phyloP scores from a whole-genome alignment of 2,888 invertebrate genomes.

The Limnephilus rhombicus region DNA sequence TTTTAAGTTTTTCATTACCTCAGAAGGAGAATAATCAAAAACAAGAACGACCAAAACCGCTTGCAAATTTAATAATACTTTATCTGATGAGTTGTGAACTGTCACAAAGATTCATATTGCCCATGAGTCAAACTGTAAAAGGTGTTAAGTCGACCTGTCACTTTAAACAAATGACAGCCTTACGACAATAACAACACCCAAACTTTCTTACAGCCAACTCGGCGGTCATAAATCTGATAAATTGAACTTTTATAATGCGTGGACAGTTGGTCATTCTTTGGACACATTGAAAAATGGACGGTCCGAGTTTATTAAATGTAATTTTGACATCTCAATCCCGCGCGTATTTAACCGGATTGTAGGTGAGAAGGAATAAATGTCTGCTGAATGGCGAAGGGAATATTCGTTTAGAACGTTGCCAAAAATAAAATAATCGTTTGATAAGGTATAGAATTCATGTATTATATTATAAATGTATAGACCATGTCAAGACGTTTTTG shows the following conservation, averaged over 20 bases:
- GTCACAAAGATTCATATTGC: constrained; percentile 57
- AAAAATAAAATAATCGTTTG: not conserved
- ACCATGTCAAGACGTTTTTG: too few species aligned
- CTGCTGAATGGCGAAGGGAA: not conserved
- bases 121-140: constrained; percentile 58
- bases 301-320: constrained; percentile 12
- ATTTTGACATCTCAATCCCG: constrained; percentile 39
- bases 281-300: constrained; percentile 30
- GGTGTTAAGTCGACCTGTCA: constrained; percentile 48
- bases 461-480: too few species aligned
- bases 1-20: too few species aligned
- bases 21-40: not conserved
- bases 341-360: constrained; percentile 7
- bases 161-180: constrained; percentile 25
- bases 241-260: constrained; percentile 45
- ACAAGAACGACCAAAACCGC: not conserved
- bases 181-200: constrained; percentile 40
- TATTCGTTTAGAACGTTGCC: not conserved
- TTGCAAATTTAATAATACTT: not conserved
- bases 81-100: constrained; percentile 55
- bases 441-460: not conserved
- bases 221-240: constrained; percentile 49
- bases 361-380: not conserved
- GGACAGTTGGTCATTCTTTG: constrained; percentile 31
- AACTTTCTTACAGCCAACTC: not conserved